These are phyloP conservation scores for Tanypteryx hageni DNA, from an alignment of 2,888 invertebrate genomes.

Conservation along the genomic window DNA sequence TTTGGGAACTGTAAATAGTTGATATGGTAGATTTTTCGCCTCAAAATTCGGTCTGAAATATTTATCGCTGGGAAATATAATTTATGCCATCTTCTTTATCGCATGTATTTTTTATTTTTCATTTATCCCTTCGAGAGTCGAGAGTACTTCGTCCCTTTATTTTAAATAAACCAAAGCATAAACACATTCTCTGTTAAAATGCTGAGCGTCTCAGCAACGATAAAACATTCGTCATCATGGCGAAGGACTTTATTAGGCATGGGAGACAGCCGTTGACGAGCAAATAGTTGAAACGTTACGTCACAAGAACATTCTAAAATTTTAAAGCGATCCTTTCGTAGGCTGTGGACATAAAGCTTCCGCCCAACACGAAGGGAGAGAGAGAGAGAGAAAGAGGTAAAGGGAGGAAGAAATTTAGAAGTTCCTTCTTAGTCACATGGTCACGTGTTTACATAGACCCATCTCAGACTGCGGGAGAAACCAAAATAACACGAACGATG, in stretches of 20 bases:
- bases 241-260: neutral
- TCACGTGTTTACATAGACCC: neutral
- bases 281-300: neutral
- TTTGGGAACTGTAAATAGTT: no score
- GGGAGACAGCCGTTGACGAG: neutral
- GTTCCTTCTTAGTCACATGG: neutral
- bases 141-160: neutral
- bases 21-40: no score
- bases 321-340: neutral
- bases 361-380: neutral
- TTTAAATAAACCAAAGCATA: slow-evolving; percentile 17
- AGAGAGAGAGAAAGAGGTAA: neutral
- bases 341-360: neutral
- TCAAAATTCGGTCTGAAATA: no score
- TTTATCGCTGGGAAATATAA: no score
- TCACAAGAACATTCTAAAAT: slow-evolving; percentile 2
- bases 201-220: neutral
- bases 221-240: neutral
- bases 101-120: neutral
- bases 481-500: neutral
- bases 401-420: neutral
- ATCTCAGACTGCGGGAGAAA: neutral
- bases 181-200: neutral
- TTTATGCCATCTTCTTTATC: no score
- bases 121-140: neutral